Base-by-base conservation (phyloP, 30 jellyfish, hydroid and myxozoan genomes). In the Haliclystus octoradiatus region DNA sequence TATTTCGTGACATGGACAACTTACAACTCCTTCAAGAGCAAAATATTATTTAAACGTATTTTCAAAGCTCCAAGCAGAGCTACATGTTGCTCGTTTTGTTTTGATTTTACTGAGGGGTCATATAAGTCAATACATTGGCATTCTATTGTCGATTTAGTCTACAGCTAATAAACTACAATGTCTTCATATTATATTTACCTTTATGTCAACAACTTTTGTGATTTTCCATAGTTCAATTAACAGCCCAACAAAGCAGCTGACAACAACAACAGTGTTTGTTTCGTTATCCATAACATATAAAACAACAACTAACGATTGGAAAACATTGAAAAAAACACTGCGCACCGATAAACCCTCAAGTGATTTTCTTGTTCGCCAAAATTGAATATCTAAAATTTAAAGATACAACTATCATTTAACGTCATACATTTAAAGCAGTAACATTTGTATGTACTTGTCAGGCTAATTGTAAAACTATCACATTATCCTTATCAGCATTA, bases 291-390 rank as follows among this genome's bases (percentile, higher is more conserved):
- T 73, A 51, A 92, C 96, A 62, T 81, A 92, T 25, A 92, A 75
- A 28, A 92, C 83, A 28, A 92, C 99, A 32, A 92, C 75, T 46
- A 92, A 77, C 14, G 95, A 78, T 70, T 92, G 99, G 63, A 92
- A 92, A 15, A 92, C 94, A 62, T 84, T 84, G 88, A 92, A 92
- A 51, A 92, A 79, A 2, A 92, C 80, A 2, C 94, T 77, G 33
- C 96, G 81, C 14, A 92, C 95, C 0, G 99, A 92, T n/a, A 92
- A 75, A n/a, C 99, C 99, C 53, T 78, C 94, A 31, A 82, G 81
- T 26, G 95, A 62, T 67, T 92, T 83, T 31, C 96, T 50, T 50
- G 84, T 70, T 71, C 84, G 78, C 99, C 99, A 92, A 74, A 92
- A 92, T 61, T 92, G 99, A 60, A 92, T 92, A 71, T 92, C 94